Evolutionary conservation across 2,888 invertebrate genomes (phyloP), one percentile per base, ranked within the genome.

Genomic region (Lysandra coridon): DNA sequence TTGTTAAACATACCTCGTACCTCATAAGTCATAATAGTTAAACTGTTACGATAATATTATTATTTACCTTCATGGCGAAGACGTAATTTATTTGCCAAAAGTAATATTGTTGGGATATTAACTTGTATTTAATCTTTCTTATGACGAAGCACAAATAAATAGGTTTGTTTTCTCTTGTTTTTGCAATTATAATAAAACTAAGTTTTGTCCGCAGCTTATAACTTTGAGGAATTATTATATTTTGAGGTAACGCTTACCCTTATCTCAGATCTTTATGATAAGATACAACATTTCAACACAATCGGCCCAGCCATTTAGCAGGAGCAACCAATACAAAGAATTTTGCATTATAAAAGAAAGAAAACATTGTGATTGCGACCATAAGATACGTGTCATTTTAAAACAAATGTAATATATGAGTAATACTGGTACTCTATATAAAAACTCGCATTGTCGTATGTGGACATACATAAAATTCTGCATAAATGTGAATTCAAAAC

Each of bases 401-500:
- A 40, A 40, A 40, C 40, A 40, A 40, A 40, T 40, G 7, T 40
- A 7, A 40, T 40, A 40, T 40, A 37, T 2, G 37, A 37, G 37
- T 37, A 40, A 40, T 6, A 40, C 5, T 40, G 40, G 6, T 40
- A 40, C 40, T 40, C 1, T 40, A 2, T 2, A 6, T 10, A 40
- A 53, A 17, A 57, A 14, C 14, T 17, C 17, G 53, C 14, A 4
- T 12, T 17, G 17, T 17, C 12, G 4, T 57, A 64, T 64, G 64
- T 64, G 64, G 64, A 64, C 64, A 64, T 30, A 62, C 7, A 62
- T 64, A 23, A 1, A 23, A 64, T 64, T 64, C 64, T 64, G 30
- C 23, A 64, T 64, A 64, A 53, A 57, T 64, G 64, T 64, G 64
- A 64, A 64, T 64, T 30, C 64, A 64, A 64, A 64, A 64, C 64